Base-by-base conservation (phyloP, 2,797 vertebrate species). In the Anomalospiza imberbis region DNA sequence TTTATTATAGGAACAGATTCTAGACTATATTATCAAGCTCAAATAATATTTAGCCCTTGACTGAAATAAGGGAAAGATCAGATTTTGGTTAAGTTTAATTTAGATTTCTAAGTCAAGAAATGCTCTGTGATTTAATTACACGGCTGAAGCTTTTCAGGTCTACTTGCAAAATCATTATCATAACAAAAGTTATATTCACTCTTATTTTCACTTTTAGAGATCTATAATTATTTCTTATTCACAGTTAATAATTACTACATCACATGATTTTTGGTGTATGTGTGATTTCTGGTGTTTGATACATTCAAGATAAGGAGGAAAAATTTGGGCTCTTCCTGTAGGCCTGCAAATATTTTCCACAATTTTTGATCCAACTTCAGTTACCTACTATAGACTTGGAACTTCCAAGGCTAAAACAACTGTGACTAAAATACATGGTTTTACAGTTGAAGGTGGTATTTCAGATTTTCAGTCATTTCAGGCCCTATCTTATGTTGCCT, bases 81-180 rank as follows among this genome's bases (percentile, higher is more conserved):
- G 14, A 44, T 87, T 89, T 91, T 80, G 3, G 6, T 42, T 53
- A 65, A 88, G 34, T 16, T 63, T 50, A 5, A 25, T 34, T 88
- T 74, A 28, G 75, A 75, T 13, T 75, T 70, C 38, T 42, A 55
- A 53, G 51, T 66, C 38, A 89, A 81, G n/a, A 92, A 91, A 74
- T 77, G 5, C 11, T 21, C 7, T 84, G 58, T 28, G 47, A 31
- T 81, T 71, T 85, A 91, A 71, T 78, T 74, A 60, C 17, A 40
- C 44, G 16, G 15, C 36, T 78, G 74, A 48, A 78, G 12, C n/a
- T 81, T 71, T 31, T 34, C 17, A 4, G 1, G 7, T 47, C 38
- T 71, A 48, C 58, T 75, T 78, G 29, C 29, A 87, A 88, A 65
- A 45, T 53, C 11, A 7, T 67, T 80, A n/a, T 53, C 16, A 13